A percentile compares a stretch with the other conserved stretches of the same genome.
Evolutionary conservation across 2,888 invertebrate species (phyloP).

Genomic region (Carpatolechia fugitivella): DNA sequence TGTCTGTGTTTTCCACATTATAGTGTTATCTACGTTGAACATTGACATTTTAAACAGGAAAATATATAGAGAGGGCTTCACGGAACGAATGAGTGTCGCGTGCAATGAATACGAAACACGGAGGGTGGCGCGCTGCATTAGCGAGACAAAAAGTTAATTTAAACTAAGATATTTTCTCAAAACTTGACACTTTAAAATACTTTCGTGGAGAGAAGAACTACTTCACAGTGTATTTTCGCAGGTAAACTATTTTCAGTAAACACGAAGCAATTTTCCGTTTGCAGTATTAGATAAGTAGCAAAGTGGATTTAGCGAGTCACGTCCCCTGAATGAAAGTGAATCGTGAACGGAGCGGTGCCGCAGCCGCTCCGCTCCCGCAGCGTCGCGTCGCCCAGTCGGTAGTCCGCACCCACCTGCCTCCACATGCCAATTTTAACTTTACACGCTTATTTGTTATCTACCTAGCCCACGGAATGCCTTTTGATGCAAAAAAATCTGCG

Average conservation of each 20-base stretch:
- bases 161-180: slow-evolving; percentile 14
- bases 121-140: slow-evolving; percentile 32
- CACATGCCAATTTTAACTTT: slow-evolving; percentile 32
- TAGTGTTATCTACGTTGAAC: slow-evolving; percentile 20
- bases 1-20: slow-evolving; percentile 12
- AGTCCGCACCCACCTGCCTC: too few relatives aligned
- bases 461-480: neutral
- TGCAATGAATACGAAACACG: slow-evolving; percentile 44
- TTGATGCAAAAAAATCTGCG: slow-evolving; percentile 2
- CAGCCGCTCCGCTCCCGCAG: slow-evolving; percentile 14
- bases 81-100: slow-evolving; percentile 45
- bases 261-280: slow-evolving; percentile 21
- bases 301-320: slow-evolving; percentile 59
- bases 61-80: slow-evolving; percentile 35
- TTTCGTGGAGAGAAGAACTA: slow-evolving; percentile 15
- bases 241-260: slow-evolving; percentile 21
- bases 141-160: slow-evolving; percentile 39
- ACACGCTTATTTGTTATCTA: slow-evolving; percentile 4
- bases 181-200: slow-evolving; percentile 6
- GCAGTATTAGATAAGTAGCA: slow-evolving; percentile 45
- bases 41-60: slow-evolving; percentile 41
- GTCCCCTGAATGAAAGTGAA: slow-evolving; percentile 54
- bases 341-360: slow-evolving; percentile 39
- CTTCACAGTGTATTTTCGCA: slow-evolving; percentile 18
- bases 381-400: too few relatives aligned